Base-by-base conservation (phyloP, 2,888 invertebrate genomes). In the Dione juno region DNA sequence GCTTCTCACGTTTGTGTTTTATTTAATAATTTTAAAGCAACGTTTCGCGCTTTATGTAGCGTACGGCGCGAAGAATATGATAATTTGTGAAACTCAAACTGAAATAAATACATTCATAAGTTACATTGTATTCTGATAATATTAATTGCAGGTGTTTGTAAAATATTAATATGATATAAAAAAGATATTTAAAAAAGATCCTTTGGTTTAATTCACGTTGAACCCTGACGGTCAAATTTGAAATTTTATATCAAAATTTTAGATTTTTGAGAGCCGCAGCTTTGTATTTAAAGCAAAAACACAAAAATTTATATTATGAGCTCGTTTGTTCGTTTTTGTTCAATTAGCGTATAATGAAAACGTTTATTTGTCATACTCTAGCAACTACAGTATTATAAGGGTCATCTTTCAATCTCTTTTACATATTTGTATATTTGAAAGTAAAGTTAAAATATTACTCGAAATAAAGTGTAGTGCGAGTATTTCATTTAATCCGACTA, bases 21-120 rank as follows among this genome's bases (percentile, higher is more conserved):
- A 11, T 61, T 61, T n/a, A 14, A n/a, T 61, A 3, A 43, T 10
- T 43, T 61, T 59, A 41, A 59, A 14, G n/a, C 21, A 59, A 59
- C 0, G 10, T 14, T 28, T 21, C 5, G n/a, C 21, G 10, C 58
- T 19, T 58, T 28, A 19, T 58, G 13, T 7, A 43, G 19, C 19
- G 5, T 14, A 14, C 14, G 13, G 52, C 21, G 43, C 37, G 37
- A 37, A 37, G 40, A 40, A 8, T 40, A 19, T 19, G 16, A 16
- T 19, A 9, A 10, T 48, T 10, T 48, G 48, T 9, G 16, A 16
- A 48, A 16, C 0, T 3, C 10, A 45, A 6, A 14, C 45, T 14
- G 5, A n/a, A n/a, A n/a, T n/a, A n/a, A n/a, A 14, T 45, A 50
- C 16, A 50, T 16, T 10, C 3, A 45, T 3, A 19, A 19, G 16